Conservation (phyloP, 2,113 vertebrate species). For the Varanus salvator region DNA sequence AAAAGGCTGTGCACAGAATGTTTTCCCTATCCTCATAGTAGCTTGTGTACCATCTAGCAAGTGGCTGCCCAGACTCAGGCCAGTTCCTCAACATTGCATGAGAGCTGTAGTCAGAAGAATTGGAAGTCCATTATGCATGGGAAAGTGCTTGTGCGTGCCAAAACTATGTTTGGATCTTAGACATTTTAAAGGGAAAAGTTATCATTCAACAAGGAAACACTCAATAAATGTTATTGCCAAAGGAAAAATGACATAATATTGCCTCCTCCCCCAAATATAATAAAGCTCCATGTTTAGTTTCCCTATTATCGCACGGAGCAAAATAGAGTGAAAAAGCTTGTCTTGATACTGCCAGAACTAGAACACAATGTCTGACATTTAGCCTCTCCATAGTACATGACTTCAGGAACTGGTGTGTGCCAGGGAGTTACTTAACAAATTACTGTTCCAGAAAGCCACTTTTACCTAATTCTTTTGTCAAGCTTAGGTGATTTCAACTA, state of each 20-base stretch:
- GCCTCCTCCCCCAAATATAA: neutral
- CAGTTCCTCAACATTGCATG: neutral
- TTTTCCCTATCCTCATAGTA: neutral
- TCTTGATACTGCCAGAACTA: neutral
- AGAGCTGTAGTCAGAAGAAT: neutral
- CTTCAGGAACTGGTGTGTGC: conserved; percentile 41
- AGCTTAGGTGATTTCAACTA: conserved; percentile 44
- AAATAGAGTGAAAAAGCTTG: neutral
- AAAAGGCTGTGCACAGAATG: neutral
- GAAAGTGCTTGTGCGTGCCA: neutral
- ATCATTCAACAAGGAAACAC: neutral
- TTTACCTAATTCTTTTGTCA: conserved; percentile 52
- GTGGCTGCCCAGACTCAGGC: neutral
- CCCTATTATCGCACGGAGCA: neutral
- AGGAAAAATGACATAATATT: too few species aligned
- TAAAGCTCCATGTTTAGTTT: neutral
- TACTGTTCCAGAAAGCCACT: conserved; percentile 45
- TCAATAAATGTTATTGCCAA: neutral
- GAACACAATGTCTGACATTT: conserved; percentile 35
- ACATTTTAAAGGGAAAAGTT: neutral
- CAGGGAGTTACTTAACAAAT: conserved; percentile 50
- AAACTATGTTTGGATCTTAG: neutral
- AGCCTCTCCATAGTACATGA: conserved; percentile 7
- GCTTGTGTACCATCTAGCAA: neutral
- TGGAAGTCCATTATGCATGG: neutral